Conservation (phyloP, 1,140 invertebrate species). For the Brachionus sp. region DNA sequence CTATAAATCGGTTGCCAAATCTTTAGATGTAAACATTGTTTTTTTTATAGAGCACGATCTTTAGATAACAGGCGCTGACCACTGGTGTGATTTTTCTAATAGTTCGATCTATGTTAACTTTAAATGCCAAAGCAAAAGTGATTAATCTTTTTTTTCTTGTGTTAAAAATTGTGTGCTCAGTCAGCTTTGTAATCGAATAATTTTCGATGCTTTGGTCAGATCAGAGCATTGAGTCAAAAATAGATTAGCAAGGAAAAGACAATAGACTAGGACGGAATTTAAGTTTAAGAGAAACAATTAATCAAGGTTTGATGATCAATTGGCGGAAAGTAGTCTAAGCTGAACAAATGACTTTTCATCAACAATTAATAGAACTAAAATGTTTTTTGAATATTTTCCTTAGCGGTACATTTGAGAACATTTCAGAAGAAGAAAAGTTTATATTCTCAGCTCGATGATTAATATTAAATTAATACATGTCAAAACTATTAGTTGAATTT, state of each 20-base stretch:
- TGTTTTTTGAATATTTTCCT: not conserved
- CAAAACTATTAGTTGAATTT: conserved; percentile 17
- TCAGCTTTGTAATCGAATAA: conserved; percentile 14
- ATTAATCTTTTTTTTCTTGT: conserved; percentile 12
- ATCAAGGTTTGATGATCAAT: conserved; percentile 30
- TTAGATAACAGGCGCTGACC: not conserved
- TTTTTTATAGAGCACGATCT: not conserved
- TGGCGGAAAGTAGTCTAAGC: not conserved
- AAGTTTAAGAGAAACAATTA: not conserved
- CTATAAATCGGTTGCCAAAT: not conserved
- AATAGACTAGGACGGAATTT: conserved; percentile 12
- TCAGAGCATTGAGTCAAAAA: not conserved
- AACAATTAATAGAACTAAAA: conserved; percentile 3
- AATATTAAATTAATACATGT: conserved; percentile 28
- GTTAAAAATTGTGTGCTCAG: not conserved
- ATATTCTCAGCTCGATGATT: conserved; percentile 27
- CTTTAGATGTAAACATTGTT: not conserved
- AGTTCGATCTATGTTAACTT: not conserved
- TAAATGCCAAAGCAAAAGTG: not conserved
- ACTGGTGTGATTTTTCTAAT: not conserved
- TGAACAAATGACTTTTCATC: conserved; percentile 38
- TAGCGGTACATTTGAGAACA: not conserved
- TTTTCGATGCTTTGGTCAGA: not conserved
- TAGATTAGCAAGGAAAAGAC: not conserved
- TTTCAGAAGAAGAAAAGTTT: not conserved